These are phyloP conservation scores for Trichopoda pennipes DNA, from an alignment of 2,888 invertebrate genomes.

Conservation along the genomic window DNA sequence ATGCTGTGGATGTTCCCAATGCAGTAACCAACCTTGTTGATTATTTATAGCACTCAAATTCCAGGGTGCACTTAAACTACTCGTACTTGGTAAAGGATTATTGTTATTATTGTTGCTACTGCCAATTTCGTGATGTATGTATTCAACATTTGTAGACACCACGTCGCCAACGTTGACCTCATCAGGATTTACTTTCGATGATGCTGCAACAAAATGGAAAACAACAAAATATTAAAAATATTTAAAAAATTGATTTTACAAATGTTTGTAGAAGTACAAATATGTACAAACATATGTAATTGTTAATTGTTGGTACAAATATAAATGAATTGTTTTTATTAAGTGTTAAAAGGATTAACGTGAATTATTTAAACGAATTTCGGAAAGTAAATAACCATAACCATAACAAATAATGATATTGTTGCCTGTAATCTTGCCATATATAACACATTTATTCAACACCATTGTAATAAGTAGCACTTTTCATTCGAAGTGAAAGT, in stretches of 20 bases:
- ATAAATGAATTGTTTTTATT: too few relatives aligned
- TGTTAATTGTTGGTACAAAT: too few relatives aligned
- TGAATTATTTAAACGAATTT: too few relatives aligned
- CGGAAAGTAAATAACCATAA: too few relatives aligned
- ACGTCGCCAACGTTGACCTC: conserved; percentile 75
- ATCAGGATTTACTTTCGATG: conserved; percentile 68
- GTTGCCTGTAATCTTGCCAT: too few relatives aligned
- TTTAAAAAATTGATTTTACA: background rate
- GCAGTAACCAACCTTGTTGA: conserved; percentile 88
- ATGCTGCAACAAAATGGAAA: conserved; percentile 55
- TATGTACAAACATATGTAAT: too few relatives aligned
- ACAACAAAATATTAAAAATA: conserved; percentile 4
- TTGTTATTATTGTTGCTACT: conserved; percentile 32
- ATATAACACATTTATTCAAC: too few relatives aligned
- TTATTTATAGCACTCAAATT: conserved; percentile 87
- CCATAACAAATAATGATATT: too few relatives aligned
- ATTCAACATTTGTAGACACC: conserved; percentile 81
- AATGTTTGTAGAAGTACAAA: too few relatives aligned
- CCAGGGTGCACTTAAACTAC: conserved; percentile 81
- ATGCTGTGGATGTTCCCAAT: conserved; percentile 86
- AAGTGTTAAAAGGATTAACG: too few relatives aligned
- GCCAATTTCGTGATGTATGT: conserved; percentile 33
- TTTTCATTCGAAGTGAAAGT: too few relatives aligned
- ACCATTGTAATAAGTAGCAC: too few relatives aligned
- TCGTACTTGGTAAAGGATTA: conserved; percentile 52